Evolutionary conservation across 2,888 invertebrate genomes (phyloP).

Genomic region (Troides helena): DNA sequence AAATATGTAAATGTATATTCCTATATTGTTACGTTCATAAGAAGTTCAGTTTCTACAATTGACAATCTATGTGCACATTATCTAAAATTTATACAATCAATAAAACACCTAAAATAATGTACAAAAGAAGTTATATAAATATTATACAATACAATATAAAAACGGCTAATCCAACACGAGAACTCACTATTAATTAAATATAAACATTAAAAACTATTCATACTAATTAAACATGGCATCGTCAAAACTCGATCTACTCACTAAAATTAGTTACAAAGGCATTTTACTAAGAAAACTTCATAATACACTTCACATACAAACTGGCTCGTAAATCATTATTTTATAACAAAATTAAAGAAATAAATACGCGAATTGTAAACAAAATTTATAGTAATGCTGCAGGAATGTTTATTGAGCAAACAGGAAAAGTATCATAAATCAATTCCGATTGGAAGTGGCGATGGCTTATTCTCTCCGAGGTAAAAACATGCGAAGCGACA

Average conservation of each 20-base stretch:
- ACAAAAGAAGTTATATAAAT: slow-evolving; percentile 28
- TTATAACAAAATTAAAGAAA: slow-evolving; percentile 15
- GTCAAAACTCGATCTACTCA: slow-evolving; percentile 37
- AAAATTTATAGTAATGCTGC: slow-evolving; percentile 34
- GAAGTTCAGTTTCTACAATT: slow-evolving; percentile 42
- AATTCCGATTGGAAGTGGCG: slow-evolving; percentile 8
- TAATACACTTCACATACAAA: slow-evolving; percentile 29
- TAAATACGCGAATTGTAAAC: slow-evolving; percentile 22
- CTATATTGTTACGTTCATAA: slow-evolving; percentile 40
- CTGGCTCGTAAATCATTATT: slow-evolving; percentile 31
- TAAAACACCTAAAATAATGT: slow-evolving; percentile 31
- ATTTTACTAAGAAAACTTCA: slow-evolving; percentile 47
- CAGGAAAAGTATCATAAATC: slow-evolving; percentile 6
- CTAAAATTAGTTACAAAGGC: slow-evolving; percentile 51
- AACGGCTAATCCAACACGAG: slow-evolving; percentile 69
- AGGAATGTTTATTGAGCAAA: slow-evolving; percentile 28
- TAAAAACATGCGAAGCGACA: no score
- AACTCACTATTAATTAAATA: slow-evolving; percentile 70
- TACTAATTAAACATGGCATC: slow-evolving; percentile 66
- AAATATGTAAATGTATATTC: not conserved
- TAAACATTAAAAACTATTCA: slow-evolving; percentile 40
- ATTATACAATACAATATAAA: slow-evolving; percentile 34
- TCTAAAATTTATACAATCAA: slow-evolving; percentile 24
- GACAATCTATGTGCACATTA: slow-evolving; percentile 43
- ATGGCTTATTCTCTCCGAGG: no score